phyloP scores from a whole-genome alignment of 2,113 vertebrate genomes.

The Micronycteris hirsuta region DNA sequence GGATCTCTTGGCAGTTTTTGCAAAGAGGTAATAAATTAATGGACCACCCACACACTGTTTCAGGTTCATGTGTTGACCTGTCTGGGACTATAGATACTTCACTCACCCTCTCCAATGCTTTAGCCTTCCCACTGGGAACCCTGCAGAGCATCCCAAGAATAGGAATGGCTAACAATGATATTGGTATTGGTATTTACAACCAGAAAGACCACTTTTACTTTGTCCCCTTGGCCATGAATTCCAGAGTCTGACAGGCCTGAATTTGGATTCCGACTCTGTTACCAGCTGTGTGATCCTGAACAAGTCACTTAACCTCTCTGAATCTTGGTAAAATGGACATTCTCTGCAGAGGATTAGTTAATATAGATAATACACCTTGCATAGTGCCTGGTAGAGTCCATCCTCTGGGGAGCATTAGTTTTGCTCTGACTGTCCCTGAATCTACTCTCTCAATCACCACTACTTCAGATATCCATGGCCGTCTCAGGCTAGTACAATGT shows the following conservation, averaged over 20 bases:
- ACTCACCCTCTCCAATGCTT: not conserved
- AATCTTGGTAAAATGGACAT: not conserved
- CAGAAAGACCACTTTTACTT: not conserved
- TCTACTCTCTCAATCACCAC: not conserved
- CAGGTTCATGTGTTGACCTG: conserved; percentile 18
- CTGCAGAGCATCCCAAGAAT: not conserved
- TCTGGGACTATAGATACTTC: not conserved
- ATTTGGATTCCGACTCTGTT: not conserved
- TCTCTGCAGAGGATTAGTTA: not conserved
- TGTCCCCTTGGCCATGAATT: not conserved
- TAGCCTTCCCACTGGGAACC: not conserved
- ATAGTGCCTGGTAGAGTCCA: not conserved
- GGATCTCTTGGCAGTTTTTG: conserved; percentile 15
- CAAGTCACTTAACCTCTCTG: not conserved
- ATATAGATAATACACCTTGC: not conserved
- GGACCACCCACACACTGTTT: conserved; percentile 28
- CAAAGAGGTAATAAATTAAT: not conserved
- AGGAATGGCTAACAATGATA: not conserved
- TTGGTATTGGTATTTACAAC: not conserved
- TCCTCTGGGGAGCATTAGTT: not conserved
- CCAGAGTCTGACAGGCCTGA: not conserved
- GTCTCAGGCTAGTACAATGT: not conserved
- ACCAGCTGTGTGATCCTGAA: not conserved
- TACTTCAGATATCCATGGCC: not conserved
- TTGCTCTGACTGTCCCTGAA: not conserved